Evolutionary conservation across 2,113 vertebrate species (phyloP).

Genomic region (Sorex fumeus): DNA sequence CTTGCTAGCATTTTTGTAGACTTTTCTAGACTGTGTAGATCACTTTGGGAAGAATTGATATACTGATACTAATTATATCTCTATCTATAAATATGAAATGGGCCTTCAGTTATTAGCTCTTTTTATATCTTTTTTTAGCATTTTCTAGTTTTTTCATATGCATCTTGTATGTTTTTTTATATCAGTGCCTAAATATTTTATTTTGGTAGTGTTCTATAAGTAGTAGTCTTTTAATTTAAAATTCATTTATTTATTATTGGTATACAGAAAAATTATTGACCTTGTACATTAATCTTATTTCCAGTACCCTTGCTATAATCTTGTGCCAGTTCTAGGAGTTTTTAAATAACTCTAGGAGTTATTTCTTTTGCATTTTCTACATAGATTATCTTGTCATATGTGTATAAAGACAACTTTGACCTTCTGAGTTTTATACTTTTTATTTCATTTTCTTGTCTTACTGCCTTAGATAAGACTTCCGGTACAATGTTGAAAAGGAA

Average conservation of each 20-base stretch:
- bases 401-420: neutral
- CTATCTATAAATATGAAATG: neutral
- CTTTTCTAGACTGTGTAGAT: neutral
- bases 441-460: neutral
- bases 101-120: conserved; percentile 13
- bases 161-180: neutral
- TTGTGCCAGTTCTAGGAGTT: neutral
- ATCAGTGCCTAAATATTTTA: too few relatives aligned
- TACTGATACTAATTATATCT: neutral
- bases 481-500: too few relatives aligned
- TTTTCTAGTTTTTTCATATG: conserved; percentile 20
- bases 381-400: neutral
- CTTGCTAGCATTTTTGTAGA: neutral
- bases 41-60: neutral
- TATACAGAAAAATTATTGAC: too few relatives aligned
- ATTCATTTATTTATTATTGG: too few relatives aligned
- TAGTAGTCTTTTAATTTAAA: too few relatives aligned
- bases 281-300: too few relatives aligned
- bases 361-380: neutral
- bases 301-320: neutral
- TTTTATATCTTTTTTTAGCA: conserved; percentile 19
- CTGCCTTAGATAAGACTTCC: neutral
- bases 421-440: neutral
- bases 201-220: too few relatives aligned
- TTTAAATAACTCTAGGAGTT: neutral